Evolutionary conservation across 2,113 vertebrate species (phyloP).

Genomic region (Carassius carassius): DNA sequence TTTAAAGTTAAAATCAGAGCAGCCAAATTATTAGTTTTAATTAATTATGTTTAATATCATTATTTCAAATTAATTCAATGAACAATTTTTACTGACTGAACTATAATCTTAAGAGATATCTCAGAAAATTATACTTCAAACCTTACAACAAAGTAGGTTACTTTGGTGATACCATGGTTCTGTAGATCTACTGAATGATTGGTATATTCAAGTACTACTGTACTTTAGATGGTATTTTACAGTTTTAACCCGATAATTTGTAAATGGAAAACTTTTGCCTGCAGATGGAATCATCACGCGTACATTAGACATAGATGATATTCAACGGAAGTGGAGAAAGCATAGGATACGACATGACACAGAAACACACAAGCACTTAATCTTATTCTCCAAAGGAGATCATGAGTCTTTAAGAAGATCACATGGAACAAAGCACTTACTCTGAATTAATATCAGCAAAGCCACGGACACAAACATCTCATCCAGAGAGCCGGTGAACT

Average conservation of each 20-base stretch:
- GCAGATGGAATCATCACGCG: no score
- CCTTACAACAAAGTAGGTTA: no score
- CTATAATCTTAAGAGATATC: background rate
- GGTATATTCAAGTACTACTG: no score
- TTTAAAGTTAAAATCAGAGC: background rate
- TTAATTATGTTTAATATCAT: background rate
- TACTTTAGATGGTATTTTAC: background rate
- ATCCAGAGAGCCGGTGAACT: constrained; percentile 58
- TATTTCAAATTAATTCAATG: background rate
- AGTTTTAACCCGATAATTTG: background rate
- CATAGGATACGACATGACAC: background rate
- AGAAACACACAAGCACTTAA: background rate
- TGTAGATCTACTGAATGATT: no score
- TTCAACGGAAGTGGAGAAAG: background rate
- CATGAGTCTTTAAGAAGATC: constrained; percentile 36
- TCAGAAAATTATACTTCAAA: background rate
- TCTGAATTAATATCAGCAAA: constrained; percentile 62
- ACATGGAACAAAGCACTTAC: constrained; percentile 44
- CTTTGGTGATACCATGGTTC: no score
- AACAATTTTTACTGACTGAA: background rate
- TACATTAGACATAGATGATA: background rate
- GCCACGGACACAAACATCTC: constrained; percentile 64
- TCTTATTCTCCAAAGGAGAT: constrained; percentile 26
- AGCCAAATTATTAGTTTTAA: background rate
- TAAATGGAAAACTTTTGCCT: no score